phyloP scores from a whole-genome alignment of 2,888 invertebrate species.

The Drosophila villosipedis region DNA sequence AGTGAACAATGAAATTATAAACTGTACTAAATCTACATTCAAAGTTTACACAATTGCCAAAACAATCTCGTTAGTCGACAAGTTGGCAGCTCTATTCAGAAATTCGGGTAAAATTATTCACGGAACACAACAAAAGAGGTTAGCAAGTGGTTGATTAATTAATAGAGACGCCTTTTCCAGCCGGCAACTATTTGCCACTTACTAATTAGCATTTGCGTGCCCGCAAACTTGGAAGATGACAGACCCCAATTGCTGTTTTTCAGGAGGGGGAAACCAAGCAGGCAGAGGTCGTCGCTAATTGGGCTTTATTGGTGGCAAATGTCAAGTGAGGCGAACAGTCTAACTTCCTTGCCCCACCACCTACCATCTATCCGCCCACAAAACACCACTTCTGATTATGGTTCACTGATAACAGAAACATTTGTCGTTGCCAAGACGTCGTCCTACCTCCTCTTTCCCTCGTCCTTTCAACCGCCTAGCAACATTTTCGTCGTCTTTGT shows the following conservation, averaged over 20 bases:
- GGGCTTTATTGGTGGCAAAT: conserved; percentile 75
- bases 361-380: not conserved
- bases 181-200: conserved; percentile 69
- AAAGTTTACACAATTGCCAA: not conserved
- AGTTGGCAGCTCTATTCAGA: not conserved
- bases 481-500: conserved; percentile 17
- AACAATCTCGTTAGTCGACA: not conserved
- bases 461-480: not conserved
- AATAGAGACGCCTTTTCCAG: conserved; percentile 44
- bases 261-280: too few species aligned
- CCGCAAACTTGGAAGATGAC: conserved; percentile 47
- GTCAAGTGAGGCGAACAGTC: conserved; percentile 63
- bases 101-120: not conserved
- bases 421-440: conserved; percentile 56
- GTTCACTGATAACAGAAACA: conserved; percentile 56
- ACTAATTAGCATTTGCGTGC: conserved; percentile 75
- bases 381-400: conserved; percentile 46
- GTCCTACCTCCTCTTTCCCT: not conserved
- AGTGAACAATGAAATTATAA: not conserved
- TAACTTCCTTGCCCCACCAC: not conserved
- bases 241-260: conserved; percentile 20
- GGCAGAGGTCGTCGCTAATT: conserved; percentile 55
- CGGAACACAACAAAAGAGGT: conserved; percentile 2
- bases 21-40: not conserved
- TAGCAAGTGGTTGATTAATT: conserved; percentile 43